Base-by-base conservation (phyloP, 1,140 invertebrate species). In the Drosophila obscura region DNA sequence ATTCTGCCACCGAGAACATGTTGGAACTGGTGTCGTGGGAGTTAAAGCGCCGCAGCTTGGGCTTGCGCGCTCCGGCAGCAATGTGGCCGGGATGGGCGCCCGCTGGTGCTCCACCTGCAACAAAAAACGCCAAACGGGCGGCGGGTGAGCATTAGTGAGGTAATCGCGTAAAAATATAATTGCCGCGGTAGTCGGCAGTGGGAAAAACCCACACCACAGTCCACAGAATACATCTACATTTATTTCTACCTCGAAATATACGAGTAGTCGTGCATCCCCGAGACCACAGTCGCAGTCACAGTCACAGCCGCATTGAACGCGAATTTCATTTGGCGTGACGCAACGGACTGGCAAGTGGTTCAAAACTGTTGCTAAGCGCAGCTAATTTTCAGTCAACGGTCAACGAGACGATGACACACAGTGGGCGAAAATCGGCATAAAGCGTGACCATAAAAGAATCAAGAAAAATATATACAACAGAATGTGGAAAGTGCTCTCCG, bases 1-100 rank as follows among this genome's bases (percentile, higher is more conserved):
- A 92, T 52, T 92, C 91, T 4, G 91, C 90, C 52, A 92, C 91
- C 26, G 91, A 92, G 73, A 92, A 92, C 91, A 92, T 92, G 62
- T 92, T 92, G 16, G 90, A 87, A 73, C 90, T 91, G 22, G 90
- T 92, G 57, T 92, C 91, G 76, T 92, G 91, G 53, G 91, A 92
- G 76, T 92, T 92, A 44, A 91, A 92, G 31, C 91, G 84, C 55
- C 91, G 74, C 62, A 92, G 58, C 61, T 92, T 92, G 11, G 91
- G 85, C 56, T 92, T 92, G 26, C 90, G 80, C 55, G 80, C 91
- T 65, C 90, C 91, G 43, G 69, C 75, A n/a, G 64, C 22, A 63
- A 73, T 55, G 41, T 79, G 80, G 44, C 65, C 71, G 68, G 79
- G 83, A 76, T 83, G 83, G 58, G 76, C 64, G 31, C 80, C 83